Base-by-base conservation (phyloP, 2,797 vertebrate species). In the Phaenicophaeus curvirostris region DNA sequence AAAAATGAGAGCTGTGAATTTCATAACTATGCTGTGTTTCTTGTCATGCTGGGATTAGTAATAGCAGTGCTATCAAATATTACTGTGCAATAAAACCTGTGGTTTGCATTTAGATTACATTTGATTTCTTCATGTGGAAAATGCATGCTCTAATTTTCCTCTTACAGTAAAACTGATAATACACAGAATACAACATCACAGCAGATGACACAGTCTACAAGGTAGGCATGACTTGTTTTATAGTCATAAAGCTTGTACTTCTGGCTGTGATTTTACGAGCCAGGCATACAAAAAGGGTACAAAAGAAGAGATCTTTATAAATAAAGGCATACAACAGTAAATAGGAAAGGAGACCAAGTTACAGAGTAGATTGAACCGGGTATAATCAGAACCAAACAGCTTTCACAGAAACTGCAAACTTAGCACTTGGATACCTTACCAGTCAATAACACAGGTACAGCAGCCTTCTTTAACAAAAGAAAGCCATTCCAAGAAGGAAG, bases 21-120 rank as follows among this genome's bases (percentile, higher is more conserved):
- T 86, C 69, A 63, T 84, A 96, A 96, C 88, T 94, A 81, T 89
- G 75, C 75, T 81, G 73, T 85, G 84, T 87, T 90, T 90, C 94
- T 93, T 97, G 95, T 96, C 96, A 95, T 96, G 95, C 94, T 96
- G 96, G 65, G 95, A 96, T 97, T 83, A 95, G 93, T 93, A 96
- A 96, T 83, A 94, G 95, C 89, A 92, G 61, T 65, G 48, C 88
- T 90, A 96, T 90, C 94, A 95, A 96, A 93, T 90, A 93, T 88
- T 90, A 84, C 93, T 79, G 68, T 87, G 82, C 91, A 93, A 84
- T 96, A 88, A 94, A 96, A 96, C 94, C 92, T 77, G 74, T 93
- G 95, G 85, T 97, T 96, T 97, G 96, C 96, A 95, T 96, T 97
- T 97, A 96, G 93, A 97, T 98, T 97, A 96, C 92, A 97, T 91